Evolutionary conservation across 2,888 invertebrate genomes (phyloP), one percentile per base, ranked within the genome.

Genomic region (Drosophila rubida): DNA sequence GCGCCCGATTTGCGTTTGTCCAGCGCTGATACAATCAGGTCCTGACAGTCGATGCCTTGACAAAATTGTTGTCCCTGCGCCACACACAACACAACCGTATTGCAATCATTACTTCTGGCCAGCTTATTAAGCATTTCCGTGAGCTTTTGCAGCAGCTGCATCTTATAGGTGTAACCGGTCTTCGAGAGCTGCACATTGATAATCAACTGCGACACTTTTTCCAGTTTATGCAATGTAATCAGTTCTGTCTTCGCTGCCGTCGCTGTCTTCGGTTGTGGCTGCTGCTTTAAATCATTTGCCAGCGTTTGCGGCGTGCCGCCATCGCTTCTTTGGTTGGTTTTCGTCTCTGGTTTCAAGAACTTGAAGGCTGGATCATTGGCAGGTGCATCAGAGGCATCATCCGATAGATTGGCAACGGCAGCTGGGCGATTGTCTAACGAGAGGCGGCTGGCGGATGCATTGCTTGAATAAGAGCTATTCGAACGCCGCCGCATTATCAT

Each of bases 401-500:
- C 87, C 3, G 83, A 83, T 0, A 86, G 48, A 48, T 35, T 59
- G 13, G 74, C 59, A 5, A 49, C 60, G 8, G 75, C 35, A 7
- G 65, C 59, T 1, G 75, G 67, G 16, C 67, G 78, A 9, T 67
- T 81, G 41, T 86, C 88, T 42, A 80, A 35, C 35, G 87, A 88
- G 2, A 94, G 91, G 5, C 95, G 93, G 23, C 94, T 92, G 1
- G 94, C 94, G 83, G 95, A 95, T 11, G 95, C 94, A 2, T 94
- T 94, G 87, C 95, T 95, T 0, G 96, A 96, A 89, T 95, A 96
- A 0, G 96, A 96, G 90, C 96, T 96, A 45, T 96, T 96, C 2
- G 97, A 97, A 86, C 97, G 96, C 14, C 97, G 93, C 37, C 96
- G 93, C 81, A 97, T 95, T 61, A 97, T 96, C 84, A 96, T 94